These are phyloP conservation scores for Micropoecilia bifurca DNA, from an alignment of 2,797 vertebrate genomes.

Conservation along the genomic window DNA sequence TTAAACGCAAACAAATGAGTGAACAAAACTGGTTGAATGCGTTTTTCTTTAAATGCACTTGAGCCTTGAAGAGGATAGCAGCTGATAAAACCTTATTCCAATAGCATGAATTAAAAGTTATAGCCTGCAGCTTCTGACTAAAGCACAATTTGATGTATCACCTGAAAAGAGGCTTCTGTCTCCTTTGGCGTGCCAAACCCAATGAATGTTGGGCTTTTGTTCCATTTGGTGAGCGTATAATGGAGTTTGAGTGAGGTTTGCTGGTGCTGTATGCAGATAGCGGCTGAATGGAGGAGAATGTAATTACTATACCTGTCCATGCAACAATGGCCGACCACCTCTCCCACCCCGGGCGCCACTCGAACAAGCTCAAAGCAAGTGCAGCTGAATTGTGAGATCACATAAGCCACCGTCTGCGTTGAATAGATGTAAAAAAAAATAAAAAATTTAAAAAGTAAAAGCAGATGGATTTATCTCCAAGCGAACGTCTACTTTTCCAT, in stretches of 20 bases:
- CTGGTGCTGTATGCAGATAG: conserved; percentile 66
- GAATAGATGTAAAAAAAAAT: conserved; percentile 13
- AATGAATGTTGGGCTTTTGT: conserved; percentile 68
- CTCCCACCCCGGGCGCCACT: conserved; percentile 57
- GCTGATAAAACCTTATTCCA: conserved; percentile 29
- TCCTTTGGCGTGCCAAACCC: conserved; percentile 57
- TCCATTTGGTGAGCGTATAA: conserved; percentile 69
- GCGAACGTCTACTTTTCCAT: conserved; percentile 7
- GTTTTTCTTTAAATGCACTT: conserved; percentile 28
- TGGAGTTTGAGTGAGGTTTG: conserved; percentile 63
- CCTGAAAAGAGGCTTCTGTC: conserved; percentile 62
- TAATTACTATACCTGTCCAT: conserved; percentile 77
- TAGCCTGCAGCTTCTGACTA: conserved; percentile 36
- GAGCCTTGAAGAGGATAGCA: conserved; percentile 51
- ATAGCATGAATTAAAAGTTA: conserved; percentile 60
- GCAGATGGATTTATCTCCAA: conserved; percentile 27
- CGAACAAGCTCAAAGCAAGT: conserved; percentile 62
- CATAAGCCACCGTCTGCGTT: conserved; percentile 58
- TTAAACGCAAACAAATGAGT: not conserved
- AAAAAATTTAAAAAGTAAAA: not conserved
- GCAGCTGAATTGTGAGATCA: conserved; percentile 63
- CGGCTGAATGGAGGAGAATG: conserved; percentile 67
- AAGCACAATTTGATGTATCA: conserved; percentile 61
- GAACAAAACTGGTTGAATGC: conserved; percentile 41
- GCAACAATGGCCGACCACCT: conserved; percentile 75